Conservation (phyloP, 2,113 vertebrate species). For the Callaeas wilsoni region DNA sequence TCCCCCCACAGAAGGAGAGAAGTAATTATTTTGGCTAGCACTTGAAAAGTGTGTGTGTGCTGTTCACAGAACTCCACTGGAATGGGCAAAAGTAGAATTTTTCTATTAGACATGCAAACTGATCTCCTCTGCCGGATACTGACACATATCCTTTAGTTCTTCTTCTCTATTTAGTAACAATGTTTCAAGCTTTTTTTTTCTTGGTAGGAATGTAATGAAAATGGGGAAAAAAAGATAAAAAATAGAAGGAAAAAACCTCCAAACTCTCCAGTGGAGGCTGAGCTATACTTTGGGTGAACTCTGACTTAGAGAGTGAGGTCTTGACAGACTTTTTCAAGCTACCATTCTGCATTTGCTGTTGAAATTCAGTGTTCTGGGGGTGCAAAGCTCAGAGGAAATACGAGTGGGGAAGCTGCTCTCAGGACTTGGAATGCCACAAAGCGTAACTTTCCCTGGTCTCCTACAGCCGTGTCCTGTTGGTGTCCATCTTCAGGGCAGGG, state of each 20-base stretch:
- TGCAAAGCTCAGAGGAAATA: neutral
- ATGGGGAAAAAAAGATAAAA: neutral
- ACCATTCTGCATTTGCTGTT: neutral
- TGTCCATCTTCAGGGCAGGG: neutral
- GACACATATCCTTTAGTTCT: neutral
- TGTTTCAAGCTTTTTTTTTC: neutral
- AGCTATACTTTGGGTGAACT: neutral
- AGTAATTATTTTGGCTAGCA: constrained; percentile 55
- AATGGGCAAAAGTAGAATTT: constrained; percentile 39
- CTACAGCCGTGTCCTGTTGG: neutral
- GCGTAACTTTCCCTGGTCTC: neutral
- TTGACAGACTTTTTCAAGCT: neutral
- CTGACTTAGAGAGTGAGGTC: neutral
- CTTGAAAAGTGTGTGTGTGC: neutral
- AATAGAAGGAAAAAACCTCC: too few relatives aligned
- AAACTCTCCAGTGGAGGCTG: neutral
- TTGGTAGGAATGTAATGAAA: neutral
- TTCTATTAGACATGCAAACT: constrained; percentile 18
- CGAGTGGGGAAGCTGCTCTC: neutral
- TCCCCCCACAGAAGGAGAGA: neutral
- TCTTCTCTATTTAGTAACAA: neutral
- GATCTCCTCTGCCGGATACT: neutral
- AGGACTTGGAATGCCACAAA: neutral
- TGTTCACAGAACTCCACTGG: neutral
- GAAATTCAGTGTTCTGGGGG: neutral